Evolutionary conservation across 2,113 vertebrate species (phyloP), one percentile per base, ranked within the genome.

Genomic region (Nesoenas mayeri): DNA sequence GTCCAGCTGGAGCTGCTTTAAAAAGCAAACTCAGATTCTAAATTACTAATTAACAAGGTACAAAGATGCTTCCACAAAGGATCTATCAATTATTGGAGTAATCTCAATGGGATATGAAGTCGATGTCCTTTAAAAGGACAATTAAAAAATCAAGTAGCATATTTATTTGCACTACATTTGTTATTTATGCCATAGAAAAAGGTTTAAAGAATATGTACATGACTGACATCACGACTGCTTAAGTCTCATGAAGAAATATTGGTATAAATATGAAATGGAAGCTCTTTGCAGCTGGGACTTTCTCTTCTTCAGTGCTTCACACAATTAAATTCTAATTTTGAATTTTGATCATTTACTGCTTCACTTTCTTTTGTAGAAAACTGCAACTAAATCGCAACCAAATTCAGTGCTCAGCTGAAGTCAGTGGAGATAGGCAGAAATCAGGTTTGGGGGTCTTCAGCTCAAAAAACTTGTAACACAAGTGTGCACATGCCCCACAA

Each of bases 1-100:
- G 88, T 91, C 94, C 87, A 96, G 40, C 66, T 97, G 74, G 29
- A 89, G 42, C 20, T 60, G 16, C 34, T 95, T 83, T 94, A 83
- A 94, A 96, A 95, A 95, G 66, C 36, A 95, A 94, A 92, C 67
- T 91, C 72, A 86, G 47, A 91, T 25, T 89, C 53, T 88, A 89
- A 78, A 86, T 93, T 87, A 89, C 71, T 89, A 94, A 92, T 87
- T 93, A 89, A 87, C 47, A 62, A 89, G 42, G 70, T 51, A 86
- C 44, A 83, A 88, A 95, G 86, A 79, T 62, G n/a, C 32, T 66
- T 92, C 53, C 64, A 89, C n/a, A 81, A 96, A 95, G 1, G 4
- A 82, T 69, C 36, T 56, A 92, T 94, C 84, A 93, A 57, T 72
- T 92, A 89, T 11, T 57, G 24, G 4, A 73, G 79, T 22, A 62